These are phyloP conservation scores for Taenaris catops DNA, from an alignment of 2,888 invertebrate species.

Conservation along the genomic window DNA sequence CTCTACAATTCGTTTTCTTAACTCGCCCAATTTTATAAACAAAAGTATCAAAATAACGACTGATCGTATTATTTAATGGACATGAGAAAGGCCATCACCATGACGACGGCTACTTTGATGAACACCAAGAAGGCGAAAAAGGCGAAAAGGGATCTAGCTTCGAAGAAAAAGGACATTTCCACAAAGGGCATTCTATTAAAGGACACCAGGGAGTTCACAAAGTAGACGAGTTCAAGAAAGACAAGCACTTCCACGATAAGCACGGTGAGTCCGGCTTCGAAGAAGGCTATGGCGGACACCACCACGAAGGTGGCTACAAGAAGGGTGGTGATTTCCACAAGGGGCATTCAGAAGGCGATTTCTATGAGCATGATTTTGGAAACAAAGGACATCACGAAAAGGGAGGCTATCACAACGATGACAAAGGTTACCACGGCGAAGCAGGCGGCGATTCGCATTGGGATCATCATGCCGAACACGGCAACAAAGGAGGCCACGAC, in stretches of 20 bases:
- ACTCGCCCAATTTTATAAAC: too few relatives aligned
- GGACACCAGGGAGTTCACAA: slow-evolving; percentile 92
- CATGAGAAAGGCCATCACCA: slow-evolving; percentile 83
- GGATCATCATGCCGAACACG: slow-evolving; percentile 84
- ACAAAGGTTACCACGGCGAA: slow-evolving; percentile 88
- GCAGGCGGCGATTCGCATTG: slow-evolving; percentile 87
- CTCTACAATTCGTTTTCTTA: too few relatives aligned
- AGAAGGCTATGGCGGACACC: slow-evolving; percentile 88
- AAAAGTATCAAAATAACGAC: too few relatives aligned
- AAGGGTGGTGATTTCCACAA: slow-evolving; percentile 90
- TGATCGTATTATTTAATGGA: too few relatives aligned
- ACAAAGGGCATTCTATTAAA: slow-evolving; percentile 91
- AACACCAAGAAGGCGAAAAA: slow-evolving; percentile 82
- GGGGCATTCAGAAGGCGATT: slow-evolving; percentile 86
- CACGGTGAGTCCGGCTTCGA: slow-evolving; percentile 90
- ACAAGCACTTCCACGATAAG: slow-evolving; percentile 93
- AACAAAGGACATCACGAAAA: slow-evolving; percentile 89
- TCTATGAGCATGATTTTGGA: slow-evolving; percentile 87
- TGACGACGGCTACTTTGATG: slow-evolving; percentile 82
- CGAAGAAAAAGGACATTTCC: slow-evolving; percentile 83
- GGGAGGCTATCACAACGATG: slow-evolving; percentile 87
- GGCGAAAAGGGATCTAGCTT: slow-evolving; percentile 80
- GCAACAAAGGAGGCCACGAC: slow-evolving; percentile 88
- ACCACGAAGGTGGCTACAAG: slow-evolving; percentile 87
- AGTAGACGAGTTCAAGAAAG: slow-evolving; percentile 91